A percentile compares a stretch with the other conserved stretches of the same genome.
These are phyloP conservation scores for Latrodectus geometricus DNA, from an alignment of 1,140 invertebrate genomes.

Conservation along the genomic window DNA sequence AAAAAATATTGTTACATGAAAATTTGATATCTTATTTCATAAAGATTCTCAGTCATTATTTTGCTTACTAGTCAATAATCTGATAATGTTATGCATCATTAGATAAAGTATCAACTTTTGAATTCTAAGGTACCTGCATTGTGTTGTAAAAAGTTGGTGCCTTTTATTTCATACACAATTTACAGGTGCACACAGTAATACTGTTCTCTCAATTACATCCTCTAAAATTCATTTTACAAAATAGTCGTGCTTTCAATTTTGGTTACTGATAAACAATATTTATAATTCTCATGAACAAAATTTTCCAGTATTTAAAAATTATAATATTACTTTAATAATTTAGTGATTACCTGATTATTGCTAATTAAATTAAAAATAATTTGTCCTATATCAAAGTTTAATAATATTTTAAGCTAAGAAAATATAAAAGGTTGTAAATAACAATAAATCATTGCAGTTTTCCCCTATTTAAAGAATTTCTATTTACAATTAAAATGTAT, in stretches of 20 bases:
- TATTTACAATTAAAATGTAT: background rate
- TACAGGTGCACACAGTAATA: background rate
- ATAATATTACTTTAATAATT: background rate
- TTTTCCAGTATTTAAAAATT: no score
- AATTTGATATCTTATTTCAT: no score
- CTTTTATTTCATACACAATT: background rate
- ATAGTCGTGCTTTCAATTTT: background rate
- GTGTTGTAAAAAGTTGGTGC: no score
- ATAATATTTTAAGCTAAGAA: background rate
- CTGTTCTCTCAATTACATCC: background rate
- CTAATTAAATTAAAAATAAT: background rate
- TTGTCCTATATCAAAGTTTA: background rate
- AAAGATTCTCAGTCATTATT: no score
- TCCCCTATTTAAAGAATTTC: background rate
- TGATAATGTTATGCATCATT: no score
- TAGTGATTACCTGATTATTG: background rate
- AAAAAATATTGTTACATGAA: no score
- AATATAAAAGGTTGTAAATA: background rate
- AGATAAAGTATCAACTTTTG: no score
- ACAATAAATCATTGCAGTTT: background rate
- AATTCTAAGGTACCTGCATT: no score
- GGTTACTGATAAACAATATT: background rate
- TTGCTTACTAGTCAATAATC: no score
- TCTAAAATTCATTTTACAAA: background rate
- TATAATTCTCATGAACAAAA: no score